These are phyloP conservation scores for Choloepus hoffmanni DNA, from an alignment of 2,113 vertebrate species.

Conservation along the genomic window DNA sequence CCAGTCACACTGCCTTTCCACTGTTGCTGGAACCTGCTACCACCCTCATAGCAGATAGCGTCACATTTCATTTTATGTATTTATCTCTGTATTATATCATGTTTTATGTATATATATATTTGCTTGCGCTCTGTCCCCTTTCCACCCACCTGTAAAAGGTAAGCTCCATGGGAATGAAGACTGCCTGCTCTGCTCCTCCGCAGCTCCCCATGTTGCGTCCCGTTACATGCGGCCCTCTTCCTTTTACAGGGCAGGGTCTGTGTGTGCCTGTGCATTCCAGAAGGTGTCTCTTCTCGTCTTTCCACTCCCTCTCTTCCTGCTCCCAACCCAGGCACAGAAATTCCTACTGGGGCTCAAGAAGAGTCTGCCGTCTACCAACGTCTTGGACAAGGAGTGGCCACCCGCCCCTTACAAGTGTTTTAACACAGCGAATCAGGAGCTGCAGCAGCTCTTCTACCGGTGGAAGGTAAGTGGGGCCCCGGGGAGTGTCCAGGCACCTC, in stretches of 20 bases:
- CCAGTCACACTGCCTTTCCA: background rate
- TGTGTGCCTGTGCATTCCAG: background rate
- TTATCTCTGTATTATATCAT: background rate
- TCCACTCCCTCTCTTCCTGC: background rate
- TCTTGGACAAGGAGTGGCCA: slow-evolving; percentile 85
- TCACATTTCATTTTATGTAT: background rate
- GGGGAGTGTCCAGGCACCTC: background rate
- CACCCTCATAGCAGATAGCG: background rate
- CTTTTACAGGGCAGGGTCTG: background rate
- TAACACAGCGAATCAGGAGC: slow-evolving; percentile 74
- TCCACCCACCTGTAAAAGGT: background rate
- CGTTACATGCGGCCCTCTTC: background rate
- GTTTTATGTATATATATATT: background rate
- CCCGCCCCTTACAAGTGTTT: slow-evolving; percentile 82
- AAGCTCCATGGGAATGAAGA: background rate
- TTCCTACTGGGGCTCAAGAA: slow-evolving; percentile 83
- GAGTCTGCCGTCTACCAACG: slow-evolving; percentile 80
- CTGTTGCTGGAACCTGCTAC: background rate
- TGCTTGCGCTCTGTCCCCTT: background rate
- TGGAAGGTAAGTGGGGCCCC: slow-evolving; percentile 85
- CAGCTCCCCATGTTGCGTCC: background rate
- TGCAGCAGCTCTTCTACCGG: slow-evolving; percentile 84
- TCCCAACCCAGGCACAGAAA: slow-evolving; percentile 80
- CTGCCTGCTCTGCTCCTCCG: background rate
- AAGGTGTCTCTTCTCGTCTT: background rate